Evolutionary conservation across 2,888 invertebrate genomes (phyloP).

Genomic region (Micropterix aruncella): DNA sequence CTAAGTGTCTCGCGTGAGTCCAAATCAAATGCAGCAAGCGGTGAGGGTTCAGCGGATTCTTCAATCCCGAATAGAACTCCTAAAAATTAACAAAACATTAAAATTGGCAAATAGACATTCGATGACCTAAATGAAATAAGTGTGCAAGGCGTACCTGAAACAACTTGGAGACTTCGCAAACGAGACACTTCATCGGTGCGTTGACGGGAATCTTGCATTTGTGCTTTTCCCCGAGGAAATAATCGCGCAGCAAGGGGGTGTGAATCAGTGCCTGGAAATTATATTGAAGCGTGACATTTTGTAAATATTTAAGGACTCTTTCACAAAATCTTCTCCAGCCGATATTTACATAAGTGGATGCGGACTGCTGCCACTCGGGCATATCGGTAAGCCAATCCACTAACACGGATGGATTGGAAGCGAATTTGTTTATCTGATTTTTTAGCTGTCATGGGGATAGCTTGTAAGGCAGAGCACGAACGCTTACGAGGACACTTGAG

Average conservation of each 20-base stretch:
- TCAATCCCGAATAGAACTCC: slow-evolving; percentile 88
- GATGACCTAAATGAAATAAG: not conserved
- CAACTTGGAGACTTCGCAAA: slow-evolving; percentile 88
- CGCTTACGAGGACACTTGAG: too few species aligned
- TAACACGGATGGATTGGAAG: too few species aligned
- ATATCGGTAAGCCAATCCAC: too few species aligned
- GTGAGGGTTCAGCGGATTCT: slow-evolving; percentile 77
- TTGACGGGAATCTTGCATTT: slow-evolving; percentile 53
- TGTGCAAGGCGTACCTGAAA: slow-evolving; percentile 59
- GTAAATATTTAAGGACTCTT: too few species aligned
- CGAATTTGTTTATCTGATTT: too few species aligned
- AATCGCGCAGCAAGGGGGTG: slow-evolving; percentile 87
- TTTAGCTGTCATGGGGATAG: too few species aligned
- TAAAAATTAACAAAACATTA: slow-evolving; percentile 16
- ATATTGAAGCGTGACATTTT: too few species aligned
- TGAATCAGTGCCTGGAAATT: slow-evolving; percentile 69
- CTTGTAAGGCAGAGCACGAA: too few species aligned
- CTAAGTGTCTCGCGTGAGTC: slow-evolving; percentile 91
- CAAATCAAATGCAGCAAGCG: slow-evolving; percentile 86
- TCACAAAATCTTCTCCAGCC: too few species aligned
- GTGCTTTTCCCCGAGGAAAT: slow-evolving; percentile 89
- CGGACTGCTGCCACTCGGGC: too few species aligned
- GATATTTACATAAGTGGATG: too few species aligned
- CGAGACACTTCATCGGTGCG: slow-evolving; percentile 70
- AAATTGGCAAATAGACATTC: not conserved